Base-by-base conservation (phyloP, 2,888 invertebrate species). In the Dyspetes luteomarginatus region DNA sequence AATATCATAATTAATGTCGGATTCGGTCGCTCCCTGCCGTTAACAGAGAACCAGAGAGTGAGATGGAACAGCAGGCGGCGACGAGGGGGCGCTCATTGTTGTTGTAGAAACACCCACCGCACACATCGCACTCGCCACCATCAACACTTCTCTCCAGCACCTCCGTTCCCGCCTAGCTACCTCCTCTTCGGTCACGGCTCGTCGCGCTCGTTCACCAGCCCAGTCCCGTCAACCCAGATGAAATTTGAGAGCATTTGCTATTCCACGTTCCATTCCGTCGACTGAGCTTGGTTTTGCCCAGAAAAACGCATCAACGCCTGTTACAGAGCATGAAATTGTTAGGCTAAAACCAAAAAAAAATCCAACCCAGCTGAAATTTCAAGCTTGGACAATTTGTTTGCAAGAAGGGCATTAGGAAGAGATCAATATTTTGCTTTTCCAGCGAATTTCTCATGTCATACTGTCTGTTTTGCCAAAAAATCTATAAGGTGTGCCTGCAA, bases 1-100 rank as follows among this genome's bases (percentile, higher is more conserved):
- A 90, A 89, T 89, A 89, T 90, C 88, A 88, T 89, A 90, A 90
- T 90, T 90, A 89, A 89, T 87, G 86, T 88, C 85, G 85, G 77
- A 84, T 84, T 74, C 75, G 85, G 78, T 72, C 76, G 76, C 82
- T 82, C 65, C 48, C 15, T 48, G 62, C 80, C 79, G 68, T 82
- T 82, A 36, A 55, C 19, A 62, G 28, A 28, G 28, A 68, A 77
- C 55, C 41, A 55, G 43, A 45, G 74, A n/a, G 22, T 12, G 56
- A 26, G 9, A 22, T 12, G 9, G 52, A 50, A 36, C 7, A 36
- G 36, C 36, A 4, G 36, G 36, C 26, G 52, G 17, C 62, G 55
- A 73, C 28, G 52, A 62, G 41, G 28, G 65, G 15, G 15, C 43
- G 24, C 64, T 78, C 74, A 65, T 81, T 81, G 74, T 78, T 74